Evolutionary conservation across 2,113 vertebrate species (phyloP).

Genomic region (Herpetotheres cachinnans): DNA sequence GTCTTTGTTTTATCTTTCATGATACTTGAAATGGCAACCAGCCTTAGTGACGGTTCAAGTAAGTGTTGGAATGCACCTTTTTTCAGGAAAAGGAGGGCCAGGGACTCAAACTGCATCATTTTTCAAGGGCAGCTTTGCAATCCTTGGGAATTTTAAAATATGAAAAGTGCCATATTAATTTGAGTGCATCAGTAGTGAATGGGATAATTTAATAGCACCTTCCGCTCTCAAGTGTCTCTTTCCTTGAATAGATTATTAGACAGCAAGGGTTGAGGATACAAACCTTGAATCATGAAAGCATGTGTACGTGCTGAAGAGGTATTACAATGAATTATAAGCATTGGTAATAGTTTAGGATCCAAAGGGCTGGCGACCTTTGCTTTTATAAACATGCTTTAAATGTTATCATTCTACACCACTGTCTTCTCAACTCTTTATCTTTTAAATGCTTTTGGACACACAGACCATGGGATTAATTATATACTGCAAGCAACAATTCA

Average conservation of each 20-base stretch:
- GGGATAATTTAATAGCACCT: slow-evolving; percentile 44
- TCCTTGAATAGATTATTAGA: slow-evolving; percentile 44
- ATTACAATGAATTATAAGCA: slow-evolving; percentile 30
- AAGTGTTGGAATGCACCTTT: not conserved
- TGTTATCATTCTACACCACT: slow-evolving; percentile 43
- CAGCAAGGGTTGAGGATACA: slow-evolving; percentile 4
- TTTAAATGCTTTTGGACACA: slow-evolving; percentile 75
- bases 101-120: slow-evolving; percentile 1
- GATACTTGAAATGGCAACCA: slow-evolving; percentile 2
- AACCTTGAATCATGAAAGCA: slow-evolving; percentile 19
- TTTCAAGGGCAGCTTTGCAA: slow-evolving; percentile 1
- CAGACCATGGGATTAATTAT: slow-evolving; percentile 81
- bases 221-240: slow-evolving; percentile 55
- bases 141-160: slow-evolving; percentile 32
- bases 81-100: not conserved
- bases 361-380: slow-evolving; percentile 25
- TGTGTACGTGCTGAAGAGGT: not conserved
- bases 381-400: slow-evolving; percentile 46
- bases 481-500: slow-evolving; percentile 78
- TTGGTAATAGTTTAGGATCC: slow-evolving; percentile 34
- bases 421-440: slow-evolving; percentile 50
- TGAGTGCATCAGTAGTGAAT: not conserved
- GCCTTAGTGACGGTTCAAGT: not conserved
- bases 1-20: not conserved
- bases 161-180: slow-evolving; percentile 4